Evolutionary conservation across 1,140 invertebrate species (phyloP), one percentile per base, ranked within the genome.

Genomic region (Hycleus phaleratus): DNA sequence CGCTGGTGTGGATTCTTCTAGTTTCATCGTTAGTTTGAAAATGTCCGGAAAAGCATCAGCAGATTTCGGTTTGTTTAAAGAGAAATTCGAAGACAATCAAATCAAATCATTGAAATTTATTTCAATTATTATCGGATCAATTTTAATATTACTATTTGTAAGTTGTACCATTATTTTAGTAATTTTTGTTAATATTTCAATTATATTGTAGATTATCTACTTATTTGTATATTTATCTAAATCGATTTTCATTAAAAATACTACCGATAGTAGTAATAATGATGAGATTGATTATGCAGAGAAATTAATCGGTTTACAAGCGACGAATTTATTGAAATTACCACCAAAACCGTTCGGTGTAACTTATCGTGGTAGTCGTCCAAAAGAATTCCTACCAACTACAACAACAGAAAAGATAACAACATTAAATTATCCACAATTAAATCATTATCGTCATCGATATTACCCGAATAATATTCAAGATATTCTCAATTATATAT

Each of bases 401-500:
- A 32, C 32, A 32, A 63, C 64, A 1, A 58, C 60, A 8, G 57
- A 61, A 43, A 62, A 56, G 59, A 53, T 59, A 8, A 61, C 61
- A 4, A 60, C 49, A 10, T 32, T 61, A 0, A 74, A 72, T 38
- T 79, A 77, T 53, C 76, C 78, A 1, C 78, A 79, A 56, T 47
- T 78, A 1, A 60, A 70, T 3, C 74, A 74, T 11, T 78, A 77
- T 42, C 62, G 70, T 38, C 74, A 77, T 53, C 72, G 72, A 0
- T 69, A 77, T 3, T 51, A 70, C 0, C 77, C 78, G 0, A 70
- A 75, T 12, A 80, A 73, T 57, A 79, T 80, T 9, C 77, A 79
- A 49, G 78, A 80, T 38, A 75, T 80, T 26, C 73, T 80, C n/a
- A 75, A 74, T 32, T 78, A 77, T 12, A 57, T 77, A 49, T 65